Conservation (phyloP, 2,113 vertebrate genomes). For the Nannobrachium achirus region DNA sequence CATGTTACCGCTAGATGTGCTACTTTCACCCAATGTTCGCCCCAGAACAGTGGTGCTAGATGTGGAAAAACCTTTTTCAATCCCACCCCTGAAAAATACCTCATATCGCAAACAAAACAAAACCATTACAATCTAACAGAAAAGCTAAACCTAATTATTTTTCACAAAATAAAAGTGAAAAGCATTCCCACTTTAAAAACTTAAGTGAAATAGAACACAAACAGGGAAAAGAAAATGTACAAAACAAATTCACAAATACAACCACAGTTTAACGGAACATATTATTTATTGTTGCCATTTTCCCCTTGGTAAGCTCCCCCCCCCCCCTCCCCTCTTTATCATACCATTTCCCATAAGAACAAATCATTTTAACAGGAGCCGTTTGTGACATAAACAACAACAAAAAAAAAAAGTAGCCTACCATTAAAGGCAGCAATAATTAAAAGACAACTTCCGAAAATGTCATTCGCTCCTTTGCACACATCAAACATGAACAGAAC, state of each 20-base stretch:
- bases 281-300: conserved; percentile 50
- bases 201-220: too few species aligned
- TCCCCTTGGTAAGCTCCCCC: conserved; percentile 25
- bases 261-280: conserved; percentile 16
- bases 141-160: too few species aligned
- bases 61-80: too few species aligned
- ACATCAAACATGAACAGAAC: neutral
- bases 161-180: too few species aligned
- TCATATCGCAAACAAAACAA: too few species aligned
- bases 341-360: conserved; percentile 25
- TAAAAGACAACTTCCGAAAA: conserved; percentile 7
- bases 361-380: conserved; percentile 4
- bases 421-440: neutral
- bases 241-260: neutral
- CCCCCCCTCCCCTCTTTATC: neutral
- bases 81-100: too few species aligned
- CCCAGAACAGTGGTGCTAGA: too few species aligned
- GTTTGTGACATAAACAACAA: conserved; percentile 3
- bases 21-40: too few species aligned
- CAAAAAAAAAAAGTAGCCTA: neutral
- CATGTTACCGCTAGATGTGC: too few species aligned
- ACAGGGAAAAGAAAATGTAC: too few species aligned
- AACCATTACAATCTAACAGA: too few species aligned
- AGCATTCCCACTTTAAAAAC: too few species aligned
- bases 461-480: neutral